Evolutionary conservation across 2,113 vertebrate genomes (phyloP).

Genomic region (Ciconia maguari): DNA sequence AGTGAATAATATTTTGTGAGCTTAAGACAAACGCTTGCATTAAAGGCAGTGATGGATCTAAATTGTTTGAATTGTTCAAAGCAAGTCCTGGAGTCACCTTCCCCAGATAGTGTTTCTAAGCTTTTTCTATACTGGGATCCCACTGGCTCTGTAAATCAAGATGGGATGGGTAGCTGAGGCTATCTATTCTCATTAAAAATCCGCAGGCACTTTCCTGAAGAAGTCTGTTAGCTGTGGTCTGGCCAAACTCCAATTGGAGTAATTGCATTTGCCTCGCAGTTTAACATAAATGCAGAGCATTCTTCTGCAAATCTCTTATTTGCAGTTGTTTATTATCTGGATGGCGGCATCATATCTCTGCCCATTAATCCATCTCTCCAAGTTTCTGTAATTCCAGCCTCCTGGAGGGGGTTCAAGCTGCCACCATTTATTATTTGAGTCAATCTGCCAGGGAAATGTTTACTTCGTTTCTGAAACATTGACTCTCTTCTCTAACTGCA

Average conservation of each 20-base stretch:
- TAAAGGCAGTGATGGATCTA: background rate
- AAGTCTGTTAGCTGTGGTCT: background rate
- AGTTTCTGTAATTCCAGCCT: background rate
- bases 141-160: background rate
- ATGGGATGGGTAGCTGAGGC: background rate
- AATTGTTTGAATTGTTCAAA: background rate
- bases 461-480: background rate
- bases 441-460: constrained; percentile 10
- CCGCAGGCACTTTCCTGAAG: background rate
- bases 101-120: background rate
- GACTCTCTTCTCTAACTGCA: background rate
- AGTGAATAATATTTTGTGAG: background rate
- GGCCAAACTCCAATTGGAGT: background rate
- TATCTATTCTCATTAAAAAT: background rate
- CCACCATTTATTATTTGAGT: constrained; percentile 27
- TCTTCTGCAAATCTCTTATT: background rate
- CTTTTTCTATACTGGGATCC: background rate
- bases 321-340: background rate
- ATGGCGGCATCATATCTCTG: background rate
- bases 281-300: background rate
- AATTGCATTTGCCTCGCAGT: background rate
- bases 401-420: constrained; percentile 10
- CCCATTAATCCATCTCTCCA: background rate
- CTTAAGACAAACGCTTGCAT: background rate
- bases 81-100: background rate